Evolutionary conservation across 23 tunicate species (phyloP), one percentile per base, ranked within the genome.

Genomic region (Aplidium turbinatum): DNA sequence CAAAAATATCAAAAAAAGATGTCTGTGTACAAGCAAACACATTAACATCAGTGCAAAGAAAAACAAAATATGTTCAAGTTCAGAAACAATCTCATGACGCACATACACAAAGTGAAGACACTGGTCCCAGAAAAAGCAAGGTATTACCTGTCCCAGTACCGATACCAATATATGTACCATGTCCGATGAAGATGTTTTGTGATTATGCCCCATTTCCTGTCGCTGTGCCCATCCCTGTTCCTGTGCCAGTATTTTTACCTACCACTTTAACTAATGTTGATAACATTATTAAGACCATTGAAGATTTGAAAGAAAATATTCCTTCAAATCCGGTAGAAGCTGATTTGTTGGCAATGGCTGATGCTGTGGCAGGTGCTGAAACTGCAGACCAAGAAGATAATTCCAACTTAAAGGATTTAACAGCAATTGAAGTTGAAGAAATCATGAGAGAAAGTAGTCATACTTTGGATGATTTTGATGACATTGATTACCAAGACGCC

Each of bases 241-340:
- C 69, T 5, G 38, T 62, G 19, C 69, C 69, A 5, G 69, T 62
- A 7, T 27, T 62, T 62, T 6, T 62, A 62, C 69, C 69, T 5
- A 23, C 69, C 7, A 27, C 38, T 6, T 6, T 62, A 27, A 7
- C 35, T 7, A 62, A 62, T 28, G 69, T 62, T 6, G 38, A 62
- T 62, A 16, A 42, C 16, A 42, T 42, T 42, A 11, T 42, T 9
- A 42, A 42, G 11, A 42, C 50, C 11, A 42, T 42, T 9, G 50
- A 42, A 42, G 50, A 42, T 11, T 9, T 42, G 13, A 42, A 42
- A 16, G 50, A 11, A 42, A 42, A 16, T 42, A 16, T 42, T 42
- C 50, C 50, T 9, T 9, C 50, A 42, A 42, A 42, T 20, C 63
- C 63, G 9, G 9, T 56, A 7, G 63, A 56, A 20, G 63, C 63